Evolutionary conservation across 2,797 vertebrate genomes (phyloP).

Genomic region (Tangara arthus): DNA sequence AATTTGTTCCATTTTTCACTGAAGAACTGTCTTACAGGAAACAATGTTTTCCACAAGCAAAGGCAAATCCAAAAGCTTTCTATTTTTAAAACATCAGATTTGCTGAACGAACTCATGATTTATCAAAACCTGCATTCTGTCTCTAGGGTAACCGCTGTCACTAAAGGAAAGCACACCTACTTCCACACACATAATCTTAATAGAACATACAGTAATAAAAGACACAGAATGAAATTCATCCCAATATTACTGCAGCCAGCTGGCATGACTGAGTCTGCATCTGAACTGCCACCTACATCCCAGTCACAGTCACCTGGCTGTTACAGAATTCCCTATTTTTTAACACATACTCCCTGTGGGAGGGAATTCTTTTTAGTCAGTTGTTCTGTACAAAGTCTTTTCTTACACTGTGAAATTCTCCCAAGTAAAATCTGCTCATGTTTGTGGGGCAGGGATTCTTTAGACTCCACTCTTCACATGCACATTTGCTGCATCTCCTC

Average conservation of each 20-base stretch:
- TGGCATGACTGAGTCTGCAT: fast-evolving
- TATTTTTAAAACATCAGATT: neutral
- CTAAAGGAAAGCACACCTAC: neutral
- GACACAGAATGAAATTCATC: neutral
- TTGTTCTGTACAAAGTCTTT: neutral
- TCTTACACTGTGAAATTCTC: neutral
- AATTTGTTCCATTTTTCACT: neutral
- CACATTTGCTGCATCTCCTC: fast-evolving
- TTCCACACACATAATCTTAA: neutral
- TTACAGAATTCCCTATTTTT: neutral
- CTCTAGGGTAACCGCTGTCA: neutral
- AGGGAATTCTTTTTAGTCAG: neutral
- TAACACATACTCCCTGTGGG: neutral
- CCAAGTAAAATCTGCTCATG: neutral
- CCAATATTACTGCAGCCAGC: neutral
- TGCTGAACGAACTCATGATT: neutral
- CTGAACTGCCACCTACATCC: neutral
- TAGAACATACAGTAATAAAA: neutral
- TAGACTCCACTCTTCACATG: neutral
- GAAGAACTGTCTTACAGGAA: neutral
- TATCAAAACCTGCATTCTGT: neutral
- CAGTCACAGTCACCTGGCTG: neutral
- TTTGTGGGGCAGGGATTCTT: neutral
- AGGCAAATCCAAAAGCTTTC: neutral
- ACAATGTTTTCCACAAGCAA: neutral